phyloP scores from a whole-genome alignment of 2,888 invertebrate genomes.

The Nemapogon koenigi region DNA sequence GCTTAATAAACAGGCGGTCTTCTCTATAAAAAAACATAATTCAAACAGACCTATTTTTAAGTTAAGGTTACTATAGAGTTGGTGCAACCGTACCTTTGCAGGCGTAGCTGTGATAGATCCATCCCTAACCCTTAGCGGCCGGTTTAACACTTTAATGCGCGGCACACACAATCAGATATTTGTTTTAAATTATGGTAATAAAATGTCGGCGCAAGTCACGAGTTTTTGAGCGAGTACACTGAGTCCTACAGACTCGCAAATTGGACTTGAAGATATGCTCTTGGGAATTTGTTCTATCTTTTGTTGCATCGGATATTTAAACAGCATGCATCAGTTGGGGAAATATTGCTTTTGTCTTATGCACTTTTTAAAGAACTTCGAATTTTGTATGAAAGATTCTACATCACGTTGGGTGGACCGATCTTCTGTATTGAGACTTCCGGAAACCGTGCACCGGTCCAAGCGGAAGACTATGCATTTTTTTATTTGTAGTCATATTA shows the following conservation, averaged over 20 bases:
- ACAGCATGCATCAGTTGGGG: too few relatives aligned
- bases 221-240: slow-evolving; percentile 36
- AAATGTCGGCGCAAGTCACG: slow-evolving; percentile 65
- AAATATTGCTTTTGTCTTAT: too few relatives aligned
- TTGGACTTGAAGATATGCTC: slow-evolving; percentile 20
- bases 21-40: neutral
- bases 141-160: slow-evolving; percentile 63
- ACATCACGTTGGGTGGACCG: too few relatives aligned
- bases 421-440: too few relatives aligned
- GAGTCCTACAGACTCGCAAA: slow-evolving; percentile 26
- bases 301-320: slow-evolving; percentile 6
- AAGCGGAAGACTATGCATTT: too few relatives aligned
- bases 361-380: too few relatives aligned
- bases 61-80: neutral
- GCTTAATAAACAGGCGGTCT: too few relatives aligned
- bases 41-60: neutral
- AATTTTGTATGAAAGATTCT: too few relatives aligned
- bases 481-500: too few relatives aligned
- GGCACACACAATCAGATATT: slow-evolving; percentile 66
- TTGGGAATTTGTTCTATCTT: slow-evolving; percentile 6
- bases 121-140: slow-evolving; percentile 35
- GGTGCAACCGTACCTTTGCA: neutral
- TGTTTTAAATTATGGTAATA: slow-evolving; percentile 69
- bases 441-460: too few relatives aligned
- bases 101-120: slow-evolving; percentile 24